Conservation (phyloP, 1,140 invertebrate genomes). For the Drosophila mauritiana region DNA sequence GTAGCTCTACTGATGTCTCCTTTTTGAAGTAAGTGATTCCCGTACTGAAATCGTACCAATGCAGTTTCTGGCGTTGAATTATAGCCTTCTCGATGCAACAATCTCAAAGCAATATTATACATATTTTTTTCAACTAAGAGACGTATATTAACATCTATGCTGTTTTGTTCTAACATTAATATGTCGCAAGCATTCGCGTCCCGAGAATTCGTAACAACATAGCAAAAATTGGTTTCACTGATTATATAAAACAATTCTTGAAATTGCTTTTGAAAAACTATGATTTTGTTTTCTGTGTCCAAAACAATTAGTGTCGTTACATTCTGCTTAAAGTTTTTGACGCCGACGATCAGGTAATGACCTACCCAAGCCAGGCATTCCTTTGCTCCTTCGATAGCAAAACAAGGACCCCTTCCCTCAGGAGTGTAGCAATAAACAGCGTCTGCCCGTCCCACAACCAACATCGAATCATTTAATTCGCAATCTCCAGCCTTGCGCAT, state of each 20-base stretch:
- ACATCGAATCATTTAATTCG: constrained; percentile 21
- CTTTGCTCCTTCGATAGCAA: constrained; percentile 61
- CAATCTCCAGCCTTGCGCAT: constrained; percentile 25
- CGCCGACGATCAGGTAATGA: constrained; percentile 39
- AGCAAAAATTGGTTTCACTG: constrained; percentile 9
- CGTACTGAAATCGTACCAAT: constrained; percentile 47
- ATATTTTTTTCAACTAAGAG: constrained; percentile 46
- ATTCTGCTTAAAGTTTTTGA: not conserved
- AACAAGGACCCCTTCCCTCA: constrained; percentile 63
- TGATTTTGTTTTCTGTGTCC: constrained; percentile 63
- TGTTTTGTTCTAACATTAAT: constrained; percentile 36
- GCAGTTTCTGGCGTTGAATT: constrained; percentile 18
- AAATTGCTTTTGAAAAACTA: constrained; percentile 55
- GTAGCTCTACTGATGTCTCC: constrained; percentile 36
- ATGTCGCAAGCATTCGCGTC: constrained; percentile 1
- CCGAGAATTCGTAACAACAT: constrained; percentile 41
- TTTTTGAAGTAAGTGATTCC: constrained; percentile 58
- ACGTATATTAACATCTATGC: constrained; percentile 26
- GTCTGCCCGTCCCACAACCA: constrained; percentile 61
- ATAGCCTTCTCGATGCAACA: constrained; percentile 40
- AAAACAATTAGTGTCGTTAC: constrained; percentile 35
- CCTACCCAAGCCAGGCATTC: constrained; percentile 49
- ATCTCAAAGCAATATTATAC: constrained; percentile 47
- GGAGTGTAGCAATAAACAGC: constrained; percentile 67
- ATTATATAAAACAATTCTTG: constrained; percentile 37